A percentile compares a stretch with the other conserved stretches of the same genome.
Evolutionary conservation across 2,113 vertebrate species (phyloP).

Genomic region (Macroglossus sobrinus): DNA sequence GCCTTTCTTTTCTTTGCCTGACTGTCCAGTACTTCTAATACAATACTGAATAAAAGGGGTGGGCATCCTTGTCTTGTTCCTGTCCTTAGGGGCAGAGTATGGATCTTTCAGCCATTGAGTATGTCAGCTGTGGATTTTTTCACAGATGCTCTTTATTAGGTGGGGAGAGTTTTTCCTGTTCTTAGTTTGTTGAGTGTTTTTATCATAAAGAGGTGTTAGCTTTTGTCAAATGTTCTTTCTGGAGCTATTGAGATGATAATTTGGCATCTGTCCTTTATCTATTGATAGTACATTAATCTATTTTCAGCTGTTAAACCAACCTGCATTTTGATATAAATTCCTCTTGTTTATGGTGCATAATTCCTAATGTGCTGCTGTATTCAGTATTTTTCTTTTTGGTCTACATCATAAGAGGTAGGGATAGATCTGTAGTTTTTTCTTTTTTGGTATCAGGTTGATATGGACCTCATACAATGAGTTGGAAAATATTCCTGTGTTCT

Average conservation of each 20-base stretch:
- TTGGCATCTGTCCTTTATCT: background rate
- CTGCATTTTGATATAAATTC: background rate
- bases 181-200: background rate
- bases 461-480: background rate
- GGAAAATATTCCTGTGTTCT: background rate
- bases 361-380: background rate
- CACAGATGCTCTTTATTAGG: background rate
- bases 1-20: background rate
- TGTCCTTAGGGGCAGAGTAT: too few relatives aligned
- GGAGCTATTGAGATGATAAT: background rate
- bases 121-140: background rate
- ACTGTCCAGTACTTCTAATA: background rate
- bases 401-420: background rate
- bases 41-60: background rate
- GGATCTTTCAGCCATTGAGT: background rate
- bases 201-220: background rate
- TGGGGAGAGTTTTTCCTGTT: background rate
- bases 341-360: background rate
- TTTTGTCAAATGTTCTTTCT: background rate
- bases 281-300: background rate
- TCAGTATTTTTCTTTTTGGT: background rate
- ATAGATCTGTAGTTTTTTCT: background rate
- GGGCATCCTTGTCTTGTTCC: background rate
- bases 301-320: background rate
- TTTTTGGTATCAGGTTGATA: background rate